Percentiles rank a stretch among this genome's conserved stretches.
Conservation (phyloP, 2,113 vertebrate genomes). For the Papio anubis region DNA sequence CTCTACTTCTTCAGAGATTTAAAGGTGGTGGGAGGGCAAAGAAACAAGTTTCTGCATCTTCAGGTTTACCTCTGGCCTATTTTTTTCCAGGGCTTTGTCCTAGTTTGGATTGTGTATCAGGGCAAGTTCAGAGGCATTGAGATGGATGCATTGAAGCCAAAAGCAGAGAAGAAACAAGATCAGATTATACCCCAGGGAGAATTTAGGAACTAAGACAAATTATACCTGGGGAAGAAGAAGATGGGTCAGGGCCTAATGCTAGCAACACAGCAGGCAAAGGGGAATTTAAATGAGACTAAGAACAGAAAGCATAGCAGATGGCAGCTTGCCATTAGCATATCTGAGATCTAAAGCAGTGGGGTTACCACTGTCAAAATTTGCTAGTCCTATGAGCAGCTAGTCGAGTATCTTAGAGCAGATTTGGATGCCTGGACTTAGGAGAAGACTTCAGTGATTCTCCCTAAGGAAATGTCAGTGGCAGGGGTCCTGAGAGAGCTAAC, state of each 20-base stretch:
- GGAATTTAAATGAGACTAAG: not conserved
- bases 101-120: not conserved
- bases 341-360: not conserved
- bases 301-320: not conserved
- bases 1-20: not conserved
- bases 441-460: not conserved
- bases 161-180: not conserved
- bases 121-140: not conserved
- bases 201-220: slow-evolving; percentile 29
- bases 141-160: not conserved
- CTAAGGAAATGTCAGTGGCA: not conserved
- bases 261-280: not conserved
- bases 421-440: not conserved
- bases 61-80: not conserved
- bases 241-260: not conserved
- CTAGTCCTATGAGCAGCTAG: not conserved
- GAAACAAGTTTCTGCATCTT: not conserved
- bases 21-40: not conserved
- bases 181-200: not conserved
- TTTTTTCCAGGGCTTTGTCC: not conserved
- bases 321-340: not conserved
- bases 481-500: not conserved
- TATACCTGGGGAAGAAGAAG: not conserved
- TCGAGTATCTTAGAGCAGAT: not conserved
- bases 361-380: not conserved